phyloP scores from a whole-genome alignment of 2,888 invertebrate species.

The Disparrhopalites patrizii region DNA sequence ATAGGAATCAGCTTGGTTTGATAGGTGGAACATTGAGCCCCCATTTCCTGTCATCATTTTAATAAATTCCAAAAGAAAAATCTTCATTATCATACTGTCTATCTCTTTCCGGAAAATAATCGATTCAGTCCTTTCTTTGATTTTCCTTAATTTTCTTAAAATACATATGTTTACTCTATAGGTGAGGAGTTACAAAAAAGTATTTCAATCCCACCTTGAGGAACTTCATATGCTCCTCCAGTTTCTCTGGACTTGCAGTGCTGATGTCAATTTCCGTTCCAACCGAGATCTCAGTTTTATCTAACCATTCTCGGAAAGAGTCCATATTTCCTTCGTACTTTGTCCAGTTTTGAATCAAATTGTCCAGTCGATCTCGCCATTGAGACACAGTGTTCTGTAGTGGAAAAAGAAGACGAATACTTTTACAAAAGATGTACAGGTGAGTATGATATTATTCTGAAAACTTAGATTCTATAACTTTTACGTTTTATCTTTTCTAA shows the following conservation, averaged over 20 bases:
- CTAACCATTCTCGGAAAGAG: constrained; percentile 70
- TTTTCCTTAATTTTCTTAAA: too few species aligned
- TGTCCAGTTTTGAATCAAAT: constrained; percentile 73
- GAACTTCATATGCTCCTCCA: constrained; percentile 42
- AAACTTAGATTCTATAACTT: not conserved
- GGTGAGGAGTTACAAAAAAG: too few species aligned
- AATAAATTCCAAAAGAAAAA: not conserved
- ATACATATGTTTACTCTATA: too few species aligned
- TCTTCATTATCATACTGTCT: too few species aligned
- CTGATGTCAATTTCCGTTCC: constrained; percentile 33
- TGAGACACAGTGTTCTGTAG: constrained; percentile 70
- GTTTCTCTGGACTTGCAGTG: constrained; percentile 36
- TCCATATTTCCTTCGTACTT: constrained; percentile 73
- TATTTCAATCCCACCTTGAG: constrained; percentile 39
- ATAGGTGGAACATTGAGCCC: constrained; percentile 79
- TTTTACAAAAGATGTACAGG: not conserved
- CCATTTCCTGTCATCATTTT: constrained; percentile 52
- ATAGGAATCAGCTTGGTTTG: constrained; percentile 75
- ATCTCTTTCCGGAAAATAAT: too few species aligned
- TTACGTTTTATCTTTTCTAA: not conserved
- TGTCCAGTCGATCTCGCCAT: constrained; percentile 72
- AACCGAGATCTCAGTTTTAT: constrained; percentile 29
- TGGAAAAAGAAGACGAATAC: not conserved
- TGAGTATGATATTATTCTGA: not conserved
- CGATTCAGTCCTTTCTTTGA: too few species aligned